Base-by-base conservation (phyloP, 2,113 vertebrate genomes). In the Sinosuthora webbiana region DNA sequence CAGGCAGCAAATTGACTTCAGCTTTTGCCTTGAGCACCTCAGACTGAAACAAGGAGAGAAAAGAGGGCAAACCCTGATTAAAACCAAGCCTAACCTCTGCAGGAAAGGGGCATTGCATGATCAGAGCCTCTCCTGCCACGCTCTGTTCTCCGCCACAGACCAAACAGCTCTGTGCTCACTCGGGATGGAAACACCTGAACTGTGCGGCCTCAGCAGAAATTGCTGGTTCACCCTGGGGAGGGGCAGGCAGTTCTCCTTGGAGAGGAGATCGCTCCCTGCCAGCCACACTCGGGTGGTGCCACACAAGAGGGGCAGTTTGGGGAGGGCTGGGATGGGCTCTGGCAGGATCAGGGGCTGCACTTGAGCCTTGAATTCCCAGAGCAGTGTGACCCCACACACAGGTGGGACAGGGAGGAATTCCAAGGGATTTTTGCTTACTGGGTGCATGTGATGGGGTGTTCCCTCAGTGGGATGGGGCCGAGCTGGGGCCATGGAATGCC, bases 61-160 rank as follows among this genome's bases (percentile, higher is more conserved):
- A 75, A 93, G 83, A 90, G 73, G 69, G 77, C 45, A 89, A 74
- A 84, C 30, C 30, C 53, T 94, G 93, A 94, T 95, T 83, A 87
- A 92, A 97, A 95, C 57, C 74, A 65, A 67, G 45, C 60, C 49
- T 85, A 62, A 92, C 94, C 95, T 81, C 90, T 93, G 74, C 45
- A 62, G 70, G 74, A 60, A 89, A 85, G 88, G 88, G 56, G 37
- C 83, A 81, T 21, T 24, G 63, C 50, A 42, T 73, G 86, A 75
- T 87, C 91, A 75, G 75, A 94, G 86, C 94, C 56, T 89, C 90
- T 45, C 79, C 84, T 71, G 64, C 79, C 49, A 2, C 30, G 3
- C 37, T 74, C 68, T 16, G 55, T 74, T 80, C 71, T 67, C 45
- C 53, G 27, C n/a, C 6, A 8, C 70, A 18, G 69, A 79, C 70